phyloP scores from a whole-genome alignment of 1,140 invertebrate species.

The Lamellibrachia luymesi region DNA sequence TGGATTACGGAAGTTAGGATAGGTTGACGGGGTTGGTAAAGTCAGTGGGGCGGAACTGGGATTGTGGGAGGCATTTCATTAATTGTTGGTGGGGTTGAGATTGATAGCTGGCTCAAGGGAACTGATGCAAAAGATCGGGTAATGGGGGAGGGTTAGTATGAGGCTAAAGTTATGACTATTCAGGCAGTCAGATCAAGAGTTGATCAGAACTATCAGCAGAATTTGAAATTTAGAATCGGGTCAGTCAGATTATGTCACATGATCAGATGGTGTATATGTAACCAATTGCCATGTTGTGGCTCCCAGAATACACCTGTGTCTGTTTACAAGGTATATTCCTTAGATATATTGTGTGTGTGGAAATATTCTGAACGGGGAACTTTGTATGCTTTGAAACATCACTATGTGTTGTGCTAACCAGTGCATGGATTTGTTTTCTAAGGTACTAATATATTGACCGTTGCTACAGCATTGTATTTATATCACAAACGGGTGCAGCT shows the following conservation, averaged over 20 bases:
- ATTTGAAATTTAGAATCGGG: background rate
- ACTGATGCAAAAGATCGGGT: background rate
- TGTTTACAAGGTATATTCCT: background rate
- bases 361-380: background rate
- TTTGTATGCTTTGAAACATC: background rate
- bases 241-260: background rate
- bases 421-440: background rate
- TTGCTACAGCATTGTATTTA: background rate
- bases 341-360: background rate
- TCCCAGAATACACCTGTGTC: background rate
- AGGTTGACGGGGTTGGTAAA: background rate
- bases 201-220: background rate
- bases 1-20: conserved; percentile 64
- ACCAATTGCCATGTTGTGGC: background rate
- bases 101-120: background rate
- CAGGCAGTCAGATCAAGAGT: background rate
- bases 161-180: background rate
- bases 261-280: background rate
- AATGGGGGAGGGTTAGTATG: background rate
- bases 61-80: background rate
- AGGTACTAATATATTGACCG: background rate
- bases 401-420: background rate
- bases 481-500: background rate
- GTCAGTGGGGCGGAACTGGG: background rate
- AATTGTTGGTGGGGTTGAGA: background rate